Percentiles rank a stretch among this genome's conserved stretches.
These are phyloP conservation scores for Tricholauxania praeusta DNA, from an alignment of 2,888 invertebrate genomes.

Conservation along the genomic window DNA sequence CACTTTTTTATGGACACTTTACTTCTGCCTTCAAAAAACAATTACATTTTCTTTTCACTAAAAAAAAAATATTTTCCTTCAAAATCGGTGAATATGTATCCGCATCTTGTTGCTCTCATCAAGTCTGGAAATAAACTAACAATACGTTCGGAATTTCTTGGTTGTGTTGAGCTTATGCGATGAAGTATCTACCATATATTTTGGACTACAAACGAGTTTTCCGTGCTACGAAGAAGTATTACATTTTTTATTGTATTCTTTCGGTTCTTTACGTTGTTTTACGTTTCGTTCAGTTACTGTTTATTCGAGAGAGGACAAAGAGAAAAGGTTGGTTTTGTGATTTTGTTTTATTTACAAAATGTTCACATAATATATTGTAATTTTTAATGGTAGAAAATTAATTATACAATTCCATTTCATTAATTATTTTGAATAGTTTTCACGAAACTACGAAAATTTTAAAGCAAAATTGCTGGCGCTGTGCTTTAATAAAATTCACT, in stretches of 20 bases:
- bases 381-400: too few species aligned
- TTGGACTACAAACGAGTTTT: slow-evolving; percentile 35
- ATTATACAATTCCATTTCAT: too few species aligned
- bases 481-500: too few species aligned
- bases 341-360: too few species aligned
- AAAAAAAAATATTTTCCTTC: too few species aligned
- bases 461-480: too few species aligned
- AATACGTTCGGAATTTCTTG: slow-evolving; percentile 29
- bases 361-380: too few species aligned
- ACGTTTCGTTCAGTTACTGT: slow-evolving; percentile 35
- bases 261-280: slow-evolving; percentile 26
- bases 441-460: too few species aligned
- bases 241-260: slow-evolving; percentile 34
- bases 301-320: slow-evolving; percentile 25
- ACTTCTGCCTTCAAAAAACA: too few species aligned
- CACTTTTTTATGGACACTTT: too few species aligned
- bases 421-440: too few species aligned
- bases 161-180: slow-evolving; percentile 18
- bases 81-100: neutral
- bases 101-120: slow-evolving; percentile 19
- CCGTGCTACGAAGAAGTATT: slow-evolving; percentile 27
- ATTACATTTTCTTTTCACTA: too few species aligned
- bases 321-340: neutral
- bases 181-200: slow-evolving; percentile 30
- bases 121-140: slow-evolving; percentile 36